These are phyloP conservation scores for Torymus aiolomorphi DNA, from an alignment of 2,888 invertebrate genomes.

Conservation along the genomic window DNA sequence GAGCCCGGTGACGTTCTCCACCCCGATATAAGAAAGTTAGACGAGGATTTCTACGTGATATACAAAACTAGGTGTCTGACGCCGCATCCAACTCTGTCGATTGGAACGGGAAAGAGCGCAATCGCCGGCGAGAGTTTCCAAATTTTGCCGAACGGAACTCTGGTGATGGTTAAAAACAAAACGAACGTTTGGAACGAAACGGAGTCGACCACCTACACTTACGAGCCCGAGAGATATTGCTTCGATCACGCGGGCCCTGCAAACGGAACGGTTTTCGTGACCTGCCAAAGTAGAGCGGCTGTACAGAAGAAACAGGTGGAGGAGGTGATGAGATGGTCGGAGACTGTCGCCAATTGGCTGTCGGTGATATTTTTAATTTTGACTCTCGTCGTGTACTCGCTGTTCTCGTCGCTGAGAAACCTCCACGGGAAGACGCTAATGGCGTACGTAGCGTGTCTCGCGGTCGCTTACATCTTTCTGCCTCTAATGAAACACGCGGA, in stretches of 20 bases:
- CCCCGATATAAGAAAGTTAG: not conserved
- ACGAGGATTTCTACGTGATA: constrained; percentile 28
- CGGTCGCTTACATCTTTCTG: constrained; percentile 64
- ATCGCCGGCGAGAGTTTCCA: not conserved
- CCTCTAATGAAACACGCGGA: constrained; percentile 61
- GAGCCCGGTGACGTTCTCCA: not conserved
- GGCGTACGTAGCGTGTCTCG: constrained; percentile 65
- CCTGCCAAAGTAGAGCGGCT: not conserved
- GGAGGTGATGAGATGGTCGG: not conserved
- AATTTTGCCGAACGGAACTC: too few species aligned
- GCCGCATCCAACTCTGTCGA: not conserved
- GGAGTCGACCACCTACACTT: not conserved
- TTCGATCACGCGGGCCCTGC: not conserved
- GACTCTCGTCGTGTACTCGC: constrained; percentile 69
- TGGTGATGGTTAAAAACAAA: not conserved
- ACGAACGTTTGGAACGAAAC: not conserved
- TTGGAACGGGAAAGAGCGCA: not conserved
- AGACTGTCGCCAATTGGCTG: constrained; percentile 35
- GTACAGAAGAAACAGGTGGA: not conserved
- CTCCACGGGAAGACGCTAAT: constrained; percentile 70
- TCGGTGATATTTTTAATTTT: constrained; percentile 65
- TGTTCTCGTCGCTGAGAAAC: constrained; percentile 67
- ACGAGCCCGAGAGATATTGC: constrained; percentile 40
- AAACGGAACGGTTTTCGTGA: not conserved
- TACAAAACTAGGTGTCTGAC: constrained; percentile 7